Base-by-base conservation (phyloP, 2,797 vertebrate genomes). In the Pteronotus mesoamericanus region DNA sequence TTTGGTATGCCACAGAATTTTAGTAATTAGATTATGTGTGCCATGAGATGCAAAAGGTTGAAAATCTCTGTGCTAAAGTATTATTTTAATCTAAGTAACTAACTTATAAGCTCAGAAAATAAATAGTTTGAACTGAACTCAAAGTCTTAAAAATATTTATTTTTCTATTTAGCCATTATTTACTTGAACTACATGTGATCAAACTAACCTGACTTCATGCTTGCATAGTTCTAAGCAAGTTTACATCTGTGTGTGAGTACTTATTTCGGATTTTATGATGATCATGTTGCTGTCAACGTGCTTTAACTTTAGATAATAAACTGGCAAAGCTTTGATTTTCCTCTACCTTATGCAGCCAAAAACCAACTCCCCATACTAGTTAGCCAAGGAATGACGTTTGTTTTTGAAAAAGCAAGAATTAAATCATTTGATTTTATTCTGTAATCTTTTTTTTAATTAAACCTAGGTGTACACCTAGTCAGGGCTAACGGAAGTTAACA, bases 41-140 rank as follows among this genome's bases (percentile, higher is more conserved):
- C 57, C 57, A 29, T 59, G 57, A 59, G 57, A 61, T 61, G 11
- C 26, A 26, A 61, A 61, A 61, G 59, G 26, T 61, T 32, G 26
- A 61, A 61, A 61, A 15, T 61, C 29, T 32, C 12, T 32, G 29
- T 32, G 9, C 15, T 86, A 57, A 77, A 85, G 5, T 68, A 55
- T 89, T 16, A 51, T 92, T 93, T 96, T 89, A 88, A 79, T 90
- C n/a, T 77, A 90, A 94, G 90, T 75, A 22, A 42, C 53, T 7
- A 39, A 59, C 53, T 86, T 86, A 4, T 66, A 89, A 94, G 86
- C 18, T 53, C 42, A 79, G 64, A 88, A 21, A 84, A 84, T 75
- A 44, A 89, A 82, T 71, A 89, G 32, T 22, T 78, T 89, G 34
- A 86, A 37, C 34, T 85, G n/a, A 93, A 72, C 26, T 59, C 42